Evolutionary conservation across 2,797 vertebrate genomes (phyloP), one percentile per base, ranked within the genome.

Genomic region (Sebastes oblongus): DNA sequence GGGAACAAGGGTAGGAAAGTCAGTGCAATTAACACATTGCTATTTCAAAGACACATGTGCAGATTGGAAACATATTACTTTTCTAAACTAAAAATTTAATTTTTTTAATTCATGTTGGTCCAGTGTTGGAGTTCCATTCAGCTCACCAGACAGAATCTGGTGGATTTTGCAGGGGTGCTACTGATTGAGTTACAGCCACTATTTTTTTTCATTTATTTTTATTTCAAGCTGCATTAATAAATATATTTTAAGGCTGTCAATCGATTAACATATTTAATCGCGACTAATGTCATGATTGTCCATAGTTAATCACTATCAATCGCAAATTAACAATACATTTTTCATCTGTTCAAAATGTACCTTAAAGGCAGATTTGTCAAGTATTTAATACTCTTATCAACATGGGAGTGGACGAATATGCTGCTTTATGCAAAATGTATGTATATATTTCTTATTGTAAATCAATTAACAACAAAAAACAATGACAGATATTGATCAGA

Each of bases 21-120:
- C 50, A 29, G 30, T 62, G 56, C 66, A 72, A 42, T 88, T 83
- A 84, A 69, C 72, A 78, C 66, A 72, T 2, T 79, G 60, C 64
- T 73, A 30, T 66, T 79, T 13, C 54, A 36, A 72, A 60, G 32
- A 64, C 60, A 18, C 5, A 64, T 3, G 2, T 30, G 4, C 8
- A 72, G 34, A 61, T 67, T 76, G 18, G 12, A 72, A 67, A 67
- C 9, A 10, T 18, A 39, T 67, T 50, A 54, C 3, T 39, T 62
- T 32, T 52, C 34, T n/a, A 18, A 61, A 34, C 8, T 73, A 22
- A 70, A 5, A 61, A n/a, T 29, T 32, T 3, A 56, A 3, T 30
- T 59, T 36, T 29, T 59, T 22, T 6, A 55, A 30, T 6, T 72
- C n/a, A 13, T 18, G 9, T 8, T 13, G 6, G 3, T 66, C 0